These are phyloP conservation scores for Drosophila barbarae DNA, from an alignment of 2,888 invertebrate genomes.

Conservation along the genomic window DNA sequence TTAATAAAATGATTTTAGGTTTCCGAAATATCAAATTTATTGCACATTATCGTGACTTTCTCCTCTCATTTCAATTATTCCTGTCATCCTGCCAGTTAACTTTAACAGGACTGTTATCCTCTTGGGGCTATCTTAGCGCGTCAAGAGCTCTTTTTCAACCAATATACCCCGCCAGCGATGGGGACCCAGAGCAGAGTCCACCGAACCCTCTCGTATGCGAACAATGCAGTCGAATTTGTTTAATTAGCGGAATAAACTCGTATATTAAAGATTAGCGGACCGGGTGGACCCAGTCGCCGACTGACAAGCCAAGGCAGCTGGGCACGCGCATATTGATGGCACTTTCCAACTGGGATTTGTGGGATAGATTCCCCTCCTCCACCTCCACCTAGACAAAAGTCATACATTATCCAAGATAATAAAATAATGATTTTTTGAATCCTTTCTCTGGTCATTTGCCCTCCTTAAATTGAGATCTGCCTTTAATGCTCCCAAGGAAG, in stretches of 20 bases:
- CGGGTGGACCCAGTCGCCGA: slow-evolving; percentile 27
- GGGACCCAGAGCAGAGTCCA: neutral
- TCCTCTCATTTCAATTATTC: neutral
- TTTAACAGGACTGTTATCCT: neutral
- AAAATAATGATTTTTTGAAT: neutral
- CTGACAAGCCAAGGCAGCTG: slow-evolving; percentile 72
- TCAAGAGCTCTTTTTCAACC: neutral
- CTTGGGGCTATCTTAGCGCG: neutral
- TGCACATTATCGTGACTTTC: neutral
- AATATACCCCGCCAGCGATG: neutral
- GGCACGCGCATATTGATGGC: slow-evolving; percentile 55
- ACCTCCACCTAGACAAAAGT: neutral
- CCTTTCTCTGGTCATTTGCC: neutral
- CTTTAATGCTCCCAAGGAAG: neutral
- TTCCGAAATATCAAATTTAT: neutral
- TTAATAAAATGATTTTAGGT: too few species aligned
- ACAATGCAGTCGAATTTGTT: slow-evolving; percentile 65
- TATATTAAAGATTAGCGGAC: slow-evolving; percentile 41
- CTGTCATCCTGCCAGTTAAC: neutral
- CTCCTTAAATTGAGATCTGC: too few species aligned
- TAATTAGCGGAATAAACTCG: slow-evolving; percentile 61
- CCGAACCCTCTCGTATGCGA: slow-evolving; percentile 28
- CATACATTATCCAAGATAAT: too few species aligned
- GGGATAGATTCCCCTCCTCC: neutral
- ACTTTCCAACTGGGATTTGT: neutral